Evolutionary conservation across 2,888 invertebrate genomes (phyloP).

Genomic region (Diadromus collaris): DNA sequence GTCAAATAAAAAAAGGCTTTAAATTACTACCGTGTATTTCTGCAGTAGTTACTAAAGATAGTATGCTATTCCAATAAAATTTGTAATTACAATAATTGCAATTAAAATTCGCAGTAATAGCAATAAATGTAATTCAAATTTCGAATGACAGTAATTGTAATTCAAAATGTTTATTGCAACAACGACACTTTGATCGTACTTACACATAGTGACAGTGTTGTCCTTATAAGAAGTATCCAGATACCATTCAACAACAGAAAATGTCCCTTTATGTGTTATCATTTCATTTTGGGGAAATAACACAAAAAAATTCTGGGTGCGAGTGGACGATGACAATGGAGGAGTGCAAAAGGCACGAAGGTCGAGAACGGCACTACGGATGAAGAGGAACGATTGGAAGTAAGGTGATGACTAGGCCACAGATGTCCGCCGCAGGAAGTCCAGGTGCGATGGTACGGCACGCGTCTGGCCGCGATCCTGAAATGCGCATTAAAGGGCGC

Average conservation of each 20-base stretch:
- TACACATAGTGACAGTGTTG: too few species aligned
- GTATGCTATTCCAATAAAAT: not conserved
- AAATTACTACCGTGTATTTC: not conserved
- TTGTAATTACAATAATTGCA: not conserved
- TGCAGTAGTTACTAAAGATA: not conserved
- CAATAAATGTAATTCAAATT: too few species aligned
- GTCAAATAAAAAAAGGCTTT: not conserved
- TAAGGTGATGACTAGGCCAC: slow-evolving; percentile 59
- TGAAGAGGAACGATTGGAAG: slow-evolving; percentile 45
- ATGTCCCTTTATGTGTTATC: too few species aligned
- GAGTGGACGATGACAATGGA: not conserved
- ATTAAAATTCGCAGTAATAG: too few species aligned
- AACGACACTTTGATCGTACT: too few species aligned
- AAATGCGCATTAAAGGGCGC: slow-evolving; percentile 66
- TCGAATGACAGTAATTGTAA: too few species aligned
- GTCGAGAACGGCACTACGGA: slow-evolving; percentile 30
- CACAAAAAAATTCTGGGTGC: not conserved
- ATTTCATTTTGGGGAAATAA: not conserved
- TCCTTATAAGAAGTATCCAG: not conserved
- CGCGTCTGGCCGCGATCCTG: slow-evolving; percentile 62
- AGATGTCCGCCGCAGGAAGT: slow-evolving; percentile 68
- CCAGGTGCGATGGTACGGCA: slow-evolving; percentile 70
- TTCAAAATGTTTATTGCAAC: too few species aligned
- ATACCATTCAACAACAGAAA: too few species aligned
- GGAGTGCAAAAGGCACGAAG: slow-evolving; percentile 25